phyloP scores from a whole-genome alignment of 2,113 vertebrate genomes.

The Emydura subglobosa region DNA sequence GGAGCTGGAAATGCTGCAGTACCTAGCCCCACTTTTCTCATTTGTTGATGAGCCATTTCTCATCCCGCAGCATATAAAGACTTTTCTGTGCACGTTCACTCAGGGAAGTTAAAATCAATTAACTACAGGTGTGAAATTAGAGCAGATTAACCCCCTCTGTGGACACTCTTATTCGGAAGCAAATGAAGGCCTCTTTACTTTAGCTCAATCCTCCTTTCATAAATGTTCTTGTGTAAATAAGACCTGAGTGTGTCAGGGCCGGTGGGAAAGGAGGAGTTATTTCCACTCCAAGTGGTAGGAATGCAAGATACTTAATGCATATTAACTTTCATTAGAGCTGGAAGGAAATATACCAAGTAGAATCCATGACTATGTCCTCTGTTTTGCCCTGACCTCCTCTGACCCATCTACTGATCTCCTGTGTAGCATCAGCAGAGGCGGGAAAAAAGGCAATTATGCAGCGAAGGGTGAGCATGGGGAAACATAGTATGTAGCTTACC shows the following conservation, averaged over 20 bases:
- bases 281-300: too few species aligned
- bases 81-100: background rate
- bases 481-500: background rate
- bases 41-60: background rate
- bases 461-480: background rate
- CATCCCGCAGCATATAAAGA: background rate
- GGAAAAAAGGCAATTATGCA: background rate
- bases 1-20: background rate
- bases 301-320: background rate
- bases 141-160: background rate
- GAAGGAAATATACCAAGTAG: background rate
- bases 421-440: background rate
- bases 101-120: background rate
- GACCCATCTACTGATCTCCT: background rate
- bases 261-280: too few species aligned
- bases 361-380: background rate
- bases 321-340: too few species aligned
- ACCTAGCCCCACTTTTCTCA: background rate
- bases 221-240: too few species aligned
- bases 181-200: background rate
- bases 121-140: background rate
- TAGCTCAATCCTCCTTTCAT: background rate
- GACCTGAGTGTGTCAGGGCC: too few species aligned
- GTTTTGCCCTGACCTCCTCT: accelerated
- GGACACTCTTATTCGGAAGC: background rate